Conservation (phyloP, 2,888 invertebrate species). For the Hydropsyche betteni region DNA sequence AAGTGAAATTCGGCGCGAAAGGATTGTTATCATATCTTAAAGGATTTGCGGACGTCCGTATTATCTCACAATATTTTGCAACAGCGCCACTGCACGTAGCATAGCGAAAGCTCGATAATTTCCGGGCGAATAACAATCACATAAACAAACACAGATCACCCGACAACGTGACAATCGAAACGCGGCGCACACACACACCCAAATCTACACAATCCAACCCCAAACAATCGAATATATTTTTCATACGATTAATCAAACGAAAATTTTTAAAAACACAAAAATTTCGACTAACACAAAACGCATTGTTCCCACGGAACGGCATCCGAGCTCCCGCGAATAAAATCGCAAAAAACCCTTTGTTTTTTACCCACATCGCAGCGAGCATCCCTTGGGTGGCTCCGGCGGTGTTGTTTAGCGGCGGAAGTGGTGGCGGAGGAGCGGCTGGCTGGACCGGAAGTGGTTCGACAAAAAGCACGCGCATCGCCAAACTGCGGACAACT, state of each 20-base stretch:
- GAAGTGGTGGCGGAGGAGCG: constrained; percentile 15
- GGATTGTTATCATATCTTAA: constrained; percentile 50
- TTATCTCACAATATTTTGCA: constrained; percentile 18
- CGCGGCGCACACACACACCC: background rate
- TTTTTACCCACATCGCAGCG: background rate
- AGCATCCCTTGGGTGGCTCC: constrained; percentile 4
- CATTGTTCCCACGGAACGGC: too few relatives aligned
- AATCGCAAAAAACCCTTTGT: too few relatives aligned
- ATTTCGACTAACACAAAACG: too few relatives aligned
- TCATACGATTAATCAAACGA: too few relatives aligned
- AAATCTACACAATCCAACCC: background rate
- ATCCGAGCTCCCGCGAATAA: too few relatives aligned
- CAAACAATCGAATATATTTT: too few relatives aligned
- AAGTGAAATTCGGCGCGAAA: constrained; percentile 38
- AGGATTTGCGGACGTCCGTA: constrained; percentile 37
- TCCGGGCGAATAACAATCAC: background rate
- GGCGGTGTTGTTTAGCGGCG: constrained; percentile 23
- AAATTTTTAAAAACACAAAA: too few relatives aligned
- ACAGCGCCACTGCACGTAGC: background rate
- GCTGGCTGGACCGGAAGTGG: constrained; percentile 33
- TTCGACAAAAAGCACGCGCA: constrained; percentile 39
- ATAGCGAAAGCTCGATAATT: background rate
- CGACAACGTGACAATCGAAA: background rate
- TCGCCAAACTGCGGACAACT: constrained; percentile 46
- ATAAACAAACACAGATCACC: background rate